phyloP scores from a whole-genome alignment of 2,888 invertebrate genomes.

The Philereme vetulata region DNA sequence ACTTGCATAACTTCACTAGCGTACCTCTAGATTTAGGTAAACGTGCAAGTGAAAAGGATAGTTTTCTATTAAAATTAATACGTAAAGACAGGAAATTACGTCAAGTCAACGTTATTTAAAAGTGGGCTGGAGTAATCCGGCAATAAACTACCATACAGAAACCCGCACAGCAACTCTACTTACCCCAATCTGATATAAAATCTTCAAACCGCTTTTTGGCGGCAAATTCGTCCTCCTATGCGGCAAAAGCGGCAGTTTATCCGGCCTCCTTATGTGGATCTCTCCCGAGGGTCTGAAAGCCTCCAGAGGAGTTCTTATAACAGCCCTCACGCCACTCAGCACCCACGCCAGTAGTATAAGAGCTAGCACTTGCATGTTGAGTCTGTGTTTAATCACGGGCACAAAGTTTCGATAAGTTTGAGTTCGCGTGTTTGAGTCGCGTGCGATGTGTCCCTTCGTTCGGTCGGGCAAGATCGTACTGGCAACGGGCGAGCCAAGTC shows the following conservation, averaged over 20 bases:
- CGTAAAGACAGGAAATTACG: background rate
- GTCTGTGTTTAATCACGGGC: constrained; percentile 36
- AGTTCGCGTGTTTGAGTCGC: constrained; percentile 48
- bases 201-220: constrained; percentile 82
- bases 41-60: background rate
- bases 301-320: constrained; percentile 82
- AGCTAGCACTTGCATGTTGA: constrained; percentile 71
- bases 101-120: background rate
- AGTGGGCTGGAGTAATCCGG: constrained; percentile 4
- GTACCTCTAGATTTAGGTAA: background rate
- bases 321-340: constrained; percentile 65
- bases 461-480: constrained; percentile 71
- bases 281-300: constrained; percentile 80
- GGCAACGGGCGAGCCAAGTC: constrained; percentile 69
- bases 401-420: constrained; percentile 45
- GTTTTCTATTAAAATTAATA: background rate
- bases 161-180: constrained; percentile 60
- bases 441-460: constrained; percentile 64
- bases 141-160: constrained; percentile 8
- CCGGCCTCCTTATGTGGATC: constrained; percentile 76
- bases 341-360: constrained; percentile 67
- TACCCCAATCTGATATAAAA: constrained; percentile 90
- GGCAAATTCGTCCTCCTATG: constrained; percentile 80
- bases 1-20: background rate
- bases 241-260: constrained; percentile 70